Percentiles rank a stretch among this genome's conserved stretches.
Evolutionary conservation across 2,888 invertebrate species (phyloP).

Genomic region (Eueremaeus valkanovi): DNA sequence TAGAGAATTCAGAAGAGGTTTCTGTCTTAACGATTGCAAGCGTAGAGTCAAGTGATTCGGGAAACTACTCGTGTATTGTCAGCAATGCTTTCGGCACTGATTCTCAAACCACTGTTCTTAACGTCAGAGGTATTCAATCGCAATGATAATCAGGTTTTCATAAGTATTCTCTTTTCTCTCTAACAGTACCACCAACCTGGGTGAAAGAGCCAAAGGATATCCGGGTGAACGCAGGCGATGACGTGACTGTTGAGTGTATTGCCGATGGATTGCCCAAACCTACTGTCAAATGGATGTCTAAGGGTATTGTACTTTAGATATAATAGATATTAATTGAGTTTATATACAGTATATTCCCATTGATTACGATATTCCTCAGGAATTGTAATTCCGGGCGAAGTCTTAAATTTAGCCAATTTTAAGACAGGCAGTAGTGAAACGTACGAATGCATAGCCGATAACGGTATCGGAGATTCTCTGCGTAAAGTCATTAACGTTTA

Average conservation of each 20-base stretch:
- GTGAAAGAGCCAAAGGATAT: slow-evolving; percentile 42
- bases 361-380: neutral
- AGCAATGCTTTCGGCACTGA: slow-evolving; percentile 42
- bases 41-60: slow-evolving; percentile 37
- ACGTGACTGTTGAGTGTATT: slow-evolving; percentile 41
- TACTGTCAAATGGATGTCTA: slow-evolving; percentile 42
- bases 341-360: neutral
- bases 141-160: neutral
- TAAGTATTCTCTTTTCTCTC: neutral
- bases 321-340: no score
- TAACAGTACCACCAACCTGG: slow-evolving; percentile 45
- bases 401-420: slow-evolving; percentile 33
- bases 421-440: slow-evolving; percentile 24
- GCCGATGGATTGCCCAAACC: slow-evolving; percentile 45
- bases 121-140: slow-evolving; percentile 41
- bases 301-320: slow-evolving; percentile 28
- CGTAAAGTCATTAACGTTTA: slow-evolving; percentile 36
- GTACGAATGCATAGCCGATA: slow-evolving; percentile 41
- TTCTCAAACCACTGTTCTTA: slow-evolving; percentile 25
- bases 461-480: slow-evolving; percentile 38
- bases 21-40: slow-evolving; percentile 41
- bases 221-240: slow-evolving; percentile 36
- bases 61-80: slow-evolving; percentile 45
- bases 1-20: slow-evolving; percentile 25
- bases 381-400: slow-evolving; percentile 24